Percentiles rank a stretch among this genome's conserved stretches.
Evolutionary conservation across 2,113 vertebrate species (phyloP).

Genomic region (Indicator indicator): DNA sequence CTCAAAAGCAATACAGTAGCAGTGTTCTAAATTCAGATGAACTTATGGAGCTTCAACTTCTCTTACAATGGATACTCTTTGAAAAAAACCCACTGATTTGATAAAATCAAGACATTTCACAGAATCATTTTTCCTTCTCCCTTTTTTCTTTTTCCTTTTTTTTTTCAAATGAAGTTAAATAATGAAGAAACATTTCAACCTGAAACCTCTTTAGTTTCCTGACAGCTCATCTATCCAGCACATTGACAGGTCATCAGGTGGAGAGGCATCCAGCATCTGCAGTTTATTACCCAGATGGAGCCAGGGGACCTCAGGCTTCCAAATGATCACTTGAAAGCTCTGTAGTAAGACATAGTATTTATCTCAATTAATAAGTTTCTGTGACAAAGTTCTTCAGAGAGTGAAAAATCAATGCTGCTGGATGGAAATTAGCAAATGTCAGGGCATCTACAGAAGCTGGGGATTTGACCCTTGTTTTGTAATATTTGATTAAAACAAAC

Average conservation of each 20-base stretch:
- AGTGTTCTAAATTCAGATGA: not conserved
- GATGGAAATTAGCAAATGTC: not conserved
- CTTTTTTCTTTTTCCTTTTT: not conserved
- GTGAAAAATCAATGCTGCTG: not conserved
- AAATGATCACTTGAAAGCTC: constrained; percentile 41
- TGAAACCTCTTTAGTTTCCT: constrained; percentile 19
- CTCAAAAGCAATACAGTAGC: not conserved
- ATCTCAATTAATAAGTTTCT: constrained; percentile 30
- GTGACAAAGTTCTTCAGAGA: not conserved
- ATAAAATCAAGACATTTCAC: constrained; percentile 1
- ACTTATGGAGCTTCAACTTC: not conserved
- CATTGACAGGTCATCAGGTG: constrained; percentile 61
- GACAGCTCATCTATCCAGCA: constrained; percentile 48
- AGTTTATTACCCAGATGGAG: constrained; percentile 46
- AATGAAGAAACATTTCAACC: not conserved
- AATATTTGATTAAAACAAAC: constrained; percentile 35
- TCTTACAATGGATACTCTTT: not conserved
- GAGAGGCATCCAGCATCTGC: constrained; percentile 58
- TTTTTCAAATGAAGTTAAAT: not conserved
- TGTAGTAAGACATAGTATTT: not conserved
- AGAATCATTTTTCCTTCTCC: not conserved
- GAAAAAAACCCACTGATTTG: not conserved
- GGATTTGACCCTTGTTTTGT: not conserved
- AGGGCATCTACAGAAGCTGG: not conserved
- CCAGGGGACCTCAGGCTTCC: constrained; percentile 24